Conservation (phyloP, 2,113 vertebrate genomes). For the Ameiurus melas region DNA sequence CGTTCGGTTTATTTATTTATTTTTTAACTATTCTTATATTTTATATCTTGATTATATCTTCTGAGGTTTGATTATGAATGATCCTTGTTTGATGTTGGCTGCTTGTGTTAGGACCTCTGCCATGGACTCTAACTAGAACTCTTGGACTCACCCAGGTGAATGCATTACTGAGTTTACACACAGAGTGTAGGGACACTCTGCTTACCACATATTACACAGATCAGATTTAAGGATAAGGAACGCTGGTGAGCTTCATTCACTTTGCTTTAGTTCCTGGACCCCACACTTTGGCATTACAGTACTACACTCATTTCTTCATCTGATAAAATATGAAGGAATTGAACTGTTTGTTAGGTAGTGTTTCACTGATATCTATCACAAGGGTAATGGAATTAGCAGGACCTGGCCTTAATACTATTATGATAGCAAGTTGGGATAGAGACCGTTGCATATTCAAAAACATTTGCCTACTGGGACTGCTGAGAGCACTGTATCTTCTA, state of each 20-base stretch:
- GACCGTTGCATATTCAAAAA: background rate
- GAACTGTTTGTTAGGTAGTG: background rate
- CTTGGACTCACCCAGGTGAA: background rate
- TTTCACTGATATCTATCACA: background rate
- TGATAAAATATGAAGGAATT: background rate
- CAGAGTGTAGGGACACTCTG: background rate
- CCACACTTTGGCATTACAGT: background rate
- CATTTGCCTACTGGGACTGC: background rate
- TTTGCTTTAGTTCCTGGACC: background rate
- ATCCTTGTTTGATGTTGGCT: background rate
- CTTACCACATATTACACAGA: background rate
- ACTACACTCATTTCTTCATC: background rate
- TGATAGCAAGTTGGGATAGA: background rate
- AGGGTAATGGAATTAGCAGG: background rate
- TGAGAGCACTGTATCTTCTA: background rate
- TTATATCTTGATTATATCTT: background rate
- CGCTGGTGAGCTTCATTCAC: background rate
- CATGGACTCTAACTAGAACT: background rate
- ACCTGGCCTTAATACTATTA: background rate
- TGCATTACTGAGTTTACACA: background rate
- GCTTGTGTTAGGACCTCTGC: background rate
- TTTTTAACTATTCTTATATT: background rate
- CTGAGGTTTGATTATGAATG: background rate
- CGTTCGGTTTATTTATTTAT: background rate
- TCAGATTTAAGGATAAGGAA: background rate